Evolutionary conservation across 2,888 invertebrate species (phyloP).

Genomic region (Megalurothrips usitatus): DNA sequence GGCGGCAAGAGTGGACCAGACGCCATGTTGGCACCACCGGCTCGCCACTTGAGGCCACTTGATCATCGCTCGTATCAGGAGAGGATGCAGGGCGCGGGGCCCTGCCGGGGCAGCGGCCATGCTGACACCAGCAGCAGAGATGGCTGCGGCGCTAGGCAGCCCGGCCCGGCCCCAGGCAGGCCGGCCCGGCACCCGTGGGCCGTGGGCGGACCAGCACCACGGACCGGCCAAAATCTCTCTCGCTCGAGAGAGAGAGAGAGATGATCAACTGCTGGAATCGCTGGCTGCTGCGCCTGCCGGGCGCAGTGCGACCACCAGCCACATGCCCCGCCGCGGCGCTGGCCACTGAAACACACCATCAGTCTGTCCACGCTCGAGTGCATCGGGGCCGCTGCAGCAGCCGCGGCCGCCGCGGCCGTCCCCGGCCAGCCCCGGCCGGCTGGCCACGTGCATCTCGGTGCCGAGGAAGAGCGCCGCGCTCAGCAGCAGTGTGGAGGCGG

Average conservation of each 20-base stretch:
- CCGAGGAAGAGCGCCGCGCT: too few relatives aligned
- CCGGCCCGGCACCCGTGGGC: background rate
- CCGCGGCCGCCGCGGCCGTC: too few relatives aligned
- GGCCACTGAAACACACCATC: too few relatives aligned
- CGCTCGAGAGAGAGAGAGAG: too few relatives aligned
- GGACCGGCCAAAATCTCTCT: background rate
- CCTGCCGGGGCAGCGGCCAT: background rate
- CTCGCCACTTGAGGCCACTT: slow-evolving; percentile 8
- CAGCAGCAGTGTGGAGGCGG: too few relatives aligned
- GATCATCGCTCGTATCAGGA: background rate
- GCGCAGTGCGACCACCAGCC: background rate
- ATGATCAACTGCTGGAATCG: slow-evolving; percentile 1
- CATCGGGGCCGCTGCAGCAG: too few relatives aligned
- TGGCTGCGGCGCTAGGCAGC: too few relatives aligned
- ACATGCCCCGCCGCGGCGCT: background rate
- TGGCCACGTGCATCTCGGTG: too few relatives aligned
- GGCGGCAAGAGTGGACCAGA: background rate
- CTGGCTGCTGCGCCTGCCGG: background rate
- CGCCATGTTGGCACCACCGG: background rate
- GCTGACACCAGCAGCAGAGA: background rate
- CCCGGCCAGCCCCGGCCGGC: too few relatives aligned
- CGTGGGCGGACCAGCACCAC: background rate
- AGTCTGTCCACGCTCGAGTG: too few relatives aligned
- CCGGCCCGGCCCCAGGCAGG: too few relatives aligned
- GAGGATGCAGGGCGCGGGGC: too few relatives aligned